phyloP scores from a whole-genome alignment of 2,888 invertebrate species.

The Anoncus sp. region DNA sequence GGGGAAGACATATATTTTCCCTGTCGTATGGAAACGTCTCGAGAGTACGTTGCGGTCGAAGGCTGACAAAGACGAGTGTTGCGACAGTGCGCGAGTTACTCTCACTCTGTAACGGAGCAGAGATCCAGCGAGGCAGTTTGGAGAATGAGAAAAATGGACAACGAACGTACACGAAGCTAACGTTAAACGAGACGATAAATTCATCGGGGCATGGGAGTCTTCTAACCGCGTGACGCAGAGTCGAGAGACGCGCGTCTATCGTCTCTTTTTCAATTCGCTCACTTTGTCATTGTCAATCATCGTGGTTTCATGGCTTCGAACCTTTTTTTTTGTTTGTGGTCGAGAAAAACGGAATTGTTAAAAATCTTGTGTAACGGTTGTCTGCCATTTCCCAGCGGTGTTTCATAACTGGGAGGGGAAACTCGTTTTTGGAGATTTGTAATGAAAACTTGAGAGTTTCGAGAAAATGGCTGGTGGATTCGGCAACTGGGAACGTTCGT shows the following conservation, averaged over 20 bases:
- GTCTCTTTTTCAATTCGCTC: constrained; percentile 12
- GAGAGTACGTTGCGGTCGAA: constrained; percentile 41
- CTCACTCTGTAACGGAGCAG: constrained; percentile 1
- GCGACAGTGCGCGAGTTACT: constrained; percentile 43
- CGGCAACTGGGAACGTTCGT: too few relatives aligned
- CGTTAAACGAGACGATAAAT: constrained; percentile 50
- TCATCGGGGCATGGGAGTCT: constrained; percentile 27
- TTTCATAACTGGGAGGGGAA: background rate
- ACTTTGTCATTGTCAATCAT: constrained; percentile 37
- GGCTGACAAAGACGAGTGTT: constrained; percentile 62
- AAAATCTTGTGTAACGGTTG: background rate
- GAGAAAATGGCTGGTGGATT: too few relatives aligned
- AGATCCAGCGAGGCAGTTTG: constrained; percentile 20
- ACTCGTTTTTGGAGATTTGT: background rate
- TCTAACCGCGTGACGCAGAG: constrained; percentile 1
- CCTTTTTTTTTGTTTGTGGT: background rate
- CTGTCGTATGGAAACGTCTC: constrained; percentile 56
- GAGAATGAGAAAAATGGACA: constrained; percentile 34
- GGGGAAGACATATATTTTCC: constrained; percentile 22
- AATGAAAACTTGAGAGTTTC: too few relatives aligned
- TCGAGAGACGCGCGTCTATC: constrained; percentile 1
- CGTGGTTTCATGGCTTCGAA: background rate
- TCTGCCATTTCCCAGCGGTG: background rate
- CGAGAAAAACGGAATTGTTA: constrained; percentile 11
- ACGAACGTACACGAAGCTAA: constrained; percentile 20